Percentiles rank a stretch among this genome's conserved stretches.
Evolutionary conservation across 2,888 invertebrate species (phyloP).

Genomic region (Drosophila greeni): DNA sequence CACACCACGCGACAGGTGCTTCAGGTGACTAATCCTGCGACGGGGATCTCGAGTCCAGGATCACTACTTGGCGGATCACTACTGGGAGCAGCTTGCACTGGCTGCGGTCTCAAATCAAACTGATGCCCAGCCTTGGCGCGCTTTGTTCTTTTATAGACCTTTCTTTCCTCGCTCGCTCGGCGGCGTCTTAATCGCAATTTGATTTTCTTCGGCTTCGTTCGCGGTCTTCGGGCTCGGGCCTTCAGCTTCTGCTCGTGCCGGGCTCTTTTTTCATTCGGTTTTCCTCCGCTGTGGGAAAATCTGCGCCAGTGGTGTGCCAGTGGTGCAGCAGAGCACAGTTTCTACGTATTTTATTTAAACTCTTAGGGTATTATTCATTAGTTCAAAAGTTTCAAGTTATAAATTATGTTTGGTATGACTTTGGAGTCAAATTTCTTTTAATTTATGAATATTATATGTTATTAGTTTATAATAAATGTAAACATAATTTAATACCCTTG

Average conservation of each 20-base stretch:
- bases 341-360: not conserved
- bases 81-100: constrained; percentile 39
- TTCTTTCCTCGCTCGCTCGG: constrained; percentile 50
- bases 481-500: not conserved
- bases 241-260: constrained; percentile 22
- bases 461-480: not conserved
- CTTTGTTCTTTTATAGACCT: constrained; percentile 79
- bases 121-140: constrained; percentile 78
- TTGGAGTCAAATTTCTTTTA: not conserved
- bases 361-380: no score
- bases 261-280: constrained; percentile 41
- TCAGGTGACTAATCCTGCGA: constrained; percentile 20
- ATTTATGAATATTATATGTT: rapidly evolving
- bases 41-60: constrained; percentile 23
- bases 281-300: constrained; percentile 36
- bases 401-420: not conserved
- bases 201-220: constrained; percentile 63
- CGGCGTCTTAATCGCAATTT: constrained; percentile 57
- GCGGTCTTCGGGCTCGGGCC: constrained; percentile 39
- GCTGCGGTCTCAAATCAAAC: constrained; percentile 80
- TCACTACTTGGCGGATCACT: constrained; percentile 27
- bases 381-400: not conserved
- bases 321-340: not conserved
- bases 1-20: constrained; percentile 41
- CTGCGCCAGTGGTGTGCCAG: constrained; percentile 1